Evolutionary conservation across 2,797 vertebrate species (phyloP).

Genomic region (Gallinago nigripennis): DNA sequence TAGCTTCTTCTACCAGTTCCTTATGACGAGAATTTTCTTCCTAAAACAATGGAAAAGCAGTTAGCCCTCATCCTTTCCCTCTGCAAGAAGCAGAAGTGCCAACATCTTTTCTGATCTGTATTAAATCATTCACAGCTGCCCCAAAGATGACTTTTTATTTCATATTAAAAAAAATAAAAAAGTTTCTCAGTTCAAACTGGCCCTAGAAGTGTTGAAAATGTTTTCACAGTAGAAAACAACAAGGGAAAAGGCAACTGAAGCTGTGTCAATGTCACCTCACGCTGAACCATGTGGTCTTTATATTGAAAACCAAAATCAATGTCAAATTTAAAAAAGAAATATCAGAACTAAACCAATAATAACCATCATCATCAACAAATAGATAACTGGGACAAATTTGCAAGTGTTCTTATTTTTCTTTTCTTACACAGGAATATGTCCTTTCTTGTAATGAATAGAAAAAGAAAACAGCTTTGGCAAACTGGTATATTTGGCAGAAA

Average conservation of each 20-base stretch:
- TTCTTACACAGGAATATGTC: background rate
- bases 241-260: background rate
- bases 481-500: background rate
- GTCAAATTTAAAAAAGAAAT: background rate
- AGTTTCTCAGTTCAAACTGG: background rate
- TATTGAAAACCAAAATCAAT: background rate
- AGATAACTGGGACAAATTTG: background rate
- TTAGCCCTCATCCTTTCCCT: background rate
- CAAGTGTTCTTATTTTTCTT: background rate
- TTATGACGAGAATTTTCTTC: background rate
- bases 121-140: background rate
- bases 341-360: background rate
- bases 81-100: background rate
- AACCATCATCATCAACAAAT: background rate
- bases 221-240: background rate
- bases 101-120: background rate
- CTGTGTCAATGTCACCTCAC: background rate
- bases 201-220: background rate
- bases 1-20: background rate
- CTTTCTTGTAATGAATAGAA: background rate
- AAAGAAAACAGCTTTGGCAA: background rate
- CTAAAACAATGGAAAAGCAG: background rate
- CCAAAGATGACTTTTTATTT: background rate
- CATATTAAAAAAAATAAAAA: background rate
- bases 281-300: background rate